Evolutionary conservation across 2,113 vertebrate species (phyloP).

Genomic region (Pandion haliaetus): DNA sequence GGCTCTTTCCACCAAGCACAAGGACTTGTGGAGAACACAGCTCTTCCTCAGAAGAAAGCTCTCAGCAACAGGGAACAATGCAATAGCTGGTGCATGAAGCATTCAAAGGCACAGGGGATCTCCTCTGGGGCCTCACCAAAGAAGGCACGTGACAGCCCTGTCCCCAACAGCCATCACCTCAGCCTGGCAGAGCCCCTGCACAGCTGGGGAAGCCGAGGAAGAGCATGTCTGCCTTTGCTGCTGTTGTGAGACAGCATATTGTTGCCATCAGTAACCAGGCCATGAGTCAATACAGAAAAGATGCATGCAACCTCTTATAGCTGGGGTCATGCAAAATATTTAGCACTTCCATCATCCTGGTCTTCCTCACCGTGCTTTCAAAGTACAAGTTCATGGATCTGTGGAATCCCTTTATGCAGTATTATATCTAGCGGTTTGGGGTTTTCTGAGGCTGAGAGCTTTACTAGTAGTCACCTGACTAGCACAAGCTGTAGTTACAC

Average conservation of each 20-base stretch:
- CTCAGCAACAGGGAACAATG: accelerated
- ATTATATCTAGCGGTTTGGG: not conserved
- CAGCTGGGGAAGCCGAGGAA: not conserved
- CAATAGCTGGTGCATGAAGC: no score
- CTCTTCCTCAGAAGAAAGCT: not conserved
- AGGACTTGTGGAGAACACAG: not conserved
- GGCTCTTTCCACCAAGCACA: not conserved
- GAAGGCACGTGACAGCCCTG: not conserved
- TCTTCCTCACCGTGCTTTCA: not conserved
- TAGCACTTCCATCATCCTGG: not conserved
- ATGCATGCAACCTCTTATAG: not conserved
- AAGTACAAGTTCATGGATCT: not conserved
- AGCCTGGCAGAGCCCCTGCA: not conserved
- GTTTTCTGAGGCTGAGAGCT: not conserved
- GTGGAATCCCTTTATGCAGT: not conserved
- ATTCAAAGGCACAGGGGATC: not conserved
- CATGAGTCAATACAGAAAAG: not conserved
- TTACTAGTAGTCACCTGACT: not conserved
- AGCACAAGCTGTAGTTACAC: not conserved
- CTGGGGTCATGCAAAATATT: not conserved
- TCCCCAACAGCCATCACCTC: not conserved
- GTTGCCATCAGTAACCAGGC: not conserved
- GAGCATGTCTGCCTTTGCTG: not conserved
- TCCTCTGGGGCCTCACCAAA: not conserved
- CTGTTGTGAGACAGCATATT: not conserved